Conservation (phyloP, 1,140 invertebrate genomes). For the Dendroctonus valens region DNA sequence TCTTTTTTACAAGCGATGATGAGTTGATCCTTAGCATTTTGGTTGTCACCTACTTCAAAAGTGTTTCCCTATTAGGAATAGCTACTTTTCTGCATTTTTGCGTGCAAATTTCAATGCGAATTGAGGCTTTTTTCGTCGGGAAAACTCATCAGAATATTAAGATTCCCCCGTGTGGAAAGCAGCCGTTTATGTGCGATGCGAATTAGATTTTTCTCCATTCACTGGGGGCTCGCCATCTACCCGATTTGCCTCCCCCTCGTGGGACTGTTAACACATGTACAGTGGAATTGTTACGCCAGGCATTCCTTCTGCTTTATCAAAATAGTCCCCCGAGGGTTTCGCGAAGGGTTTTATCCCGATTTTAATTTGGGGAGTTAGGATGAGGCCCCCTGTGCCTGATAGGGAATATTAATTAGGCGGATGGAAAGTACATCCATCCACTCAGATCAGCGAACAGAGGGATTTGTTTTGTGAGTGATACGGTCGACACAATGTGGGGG, state of each 20-base stretch:
- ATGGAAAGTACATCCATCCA: slow-evolving; percentile 24
- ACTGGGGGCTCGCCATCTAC: neutral
- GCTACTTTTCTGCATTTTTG: too few species aligned
- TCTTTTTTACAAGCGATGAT: too few species aligned
- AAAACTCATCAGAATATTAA: too few species aligned
- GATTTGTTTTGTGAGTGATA: slow-evolving; percentile 27
- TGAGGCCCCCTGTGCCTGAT: slow-evolving; percentile 10
- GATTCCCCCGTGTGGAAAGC: too few species aligned
- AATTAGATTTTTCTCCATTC: too few species aligned
- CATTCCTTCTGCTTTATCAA: slow-evolving; percentile 13
- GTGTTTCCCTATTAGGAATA: too few species aligned
- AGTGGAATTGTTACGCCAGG: neutral
- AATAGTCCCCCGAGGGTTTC: slow-evolving; percentile 25
- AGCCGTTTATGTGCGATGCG: too few species aligned
- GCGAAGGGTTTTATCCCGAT: slow-evolving; percentile 29
- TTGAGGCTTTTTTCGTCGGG: too few species aligned
- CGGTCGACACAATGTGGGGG: neutral
- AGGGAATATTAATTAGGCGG: slow-evolving; percentile 32
- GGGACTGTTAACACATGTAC: neutral
- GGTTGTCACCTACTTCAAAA: too few species aligned
- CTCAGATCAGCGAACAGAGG: slow-evolving; percentile 2
- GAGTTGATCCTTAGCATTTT: too few species aligned
- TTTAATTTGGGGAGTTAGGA: slow-evolving; percentile 24
- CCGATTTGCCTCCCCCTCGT: slow-evolving; percentile 1
- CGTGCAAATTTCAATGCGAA: too few species aligned